Base-by-base conservation (phyloP, 2,797 vertebrate genomes). In the Cetoscarus ocellatus region DNA sequence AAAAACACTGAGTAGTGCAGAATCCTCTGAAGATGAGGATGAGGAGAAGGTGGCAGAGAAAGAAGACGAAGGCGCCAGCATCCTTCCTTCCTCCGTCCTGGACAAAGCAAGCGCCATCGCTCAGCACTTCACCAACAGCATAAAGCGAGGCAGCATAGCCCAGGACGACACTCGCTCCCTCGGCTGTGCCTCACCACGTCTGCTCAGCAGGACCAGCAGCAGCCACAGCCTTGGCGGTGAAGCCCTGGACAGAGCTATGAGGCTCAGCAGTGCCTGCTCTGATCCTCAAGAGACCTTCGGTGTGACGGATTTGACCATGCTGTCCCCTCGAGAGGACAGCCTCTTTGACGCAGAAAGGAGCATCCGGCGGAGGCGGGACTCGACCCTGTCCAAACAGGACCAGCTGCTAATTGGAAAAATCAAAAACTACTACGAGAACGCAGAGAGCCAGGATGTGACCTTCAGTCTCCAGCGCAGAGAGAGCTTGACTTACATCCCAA, bases 401-500 rank as follows among this genome's bases (percentile, higher is more conserved):
- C 95, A 94, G 52, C 74, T 96, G 77, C 93, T 99, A 27, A 93
- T 99, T 0, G 94, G 95, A 42, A 99, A 95, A 87, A 97, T 99
- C 84, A 96, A 92, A 88, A 96, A 50, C 43, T 99, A 98, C 87
- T 99, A 99, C 0, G 96, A 96, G 63, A 88, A 93, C 0, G 97
- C 97, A 0, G 97, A 95, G 68, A 85, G 91, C 67, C 92, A 90
- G 0, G 96, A 97, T 0, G 92, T 91, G 0, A 43, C 85, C 58
- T 96, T 97, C 13, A 91, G 95, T 3, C 85, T 98, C 15, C 94
- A 91, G 61, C 96, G 98, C 62, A 89, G 97, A 0, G 98, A 98
- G 85, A 99, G 98, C 70, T 95, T 99, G 45, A 96, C 94, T 0
- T 97, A 97, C 78, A 99, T 99, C 84, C 98, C 98, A 0, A 91